phyloP scores from a whole-genome alignment of 1,140 invertebrate genomes.

The Chironomus striatipennis region DNA sequence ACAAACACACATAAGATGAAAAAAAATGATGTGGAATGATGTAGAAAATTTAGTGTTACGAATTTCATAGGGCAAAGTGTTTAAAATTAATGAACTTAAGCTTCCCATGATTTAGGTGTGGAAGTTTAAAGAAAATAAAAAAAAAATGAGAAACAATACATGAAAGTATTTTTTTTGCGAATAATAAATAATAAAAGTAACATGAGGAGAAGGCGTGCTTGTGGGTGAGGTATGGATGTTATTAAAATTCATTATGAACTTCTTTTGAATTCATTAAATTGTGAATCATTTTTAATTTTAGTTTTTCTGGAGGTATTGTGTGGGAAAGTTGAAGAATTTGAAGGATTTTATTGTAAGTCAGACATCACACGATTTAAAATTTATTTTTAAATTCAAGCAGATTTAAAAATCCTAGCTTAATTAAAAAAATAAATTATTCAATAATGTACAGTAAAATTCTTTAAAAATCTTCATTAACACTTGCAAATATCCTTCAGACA shows the following conservation, averaged over 20 bases:
- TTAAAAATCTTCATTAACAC: no score
- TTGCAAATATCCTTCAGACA: not conserved
- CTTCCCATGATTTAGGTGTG: not conserved
- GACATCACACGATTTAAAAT: no score
- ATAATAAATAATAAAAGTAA: not conserved
- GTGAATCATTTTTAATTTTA: no score
- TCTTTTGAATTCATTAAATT: not conserved
- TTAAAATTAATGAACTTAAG: not conserved
- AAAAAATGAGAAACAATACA: not conserved
- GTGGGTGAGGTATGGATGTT: not conserved
- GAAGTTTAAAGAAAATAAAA: not conserved
- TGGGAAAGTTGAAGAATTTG: no score
- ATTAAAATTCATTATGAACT: not conserved
- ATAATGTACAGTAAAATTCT: no score
- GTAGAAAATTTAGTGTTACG: slow-evolving; percentile 13
- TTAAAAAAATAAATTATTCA: no score
- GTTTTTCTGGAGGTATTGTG: not conserved
- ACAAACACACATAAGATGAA: not conserved
- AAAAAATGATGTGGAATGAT: not conserved
- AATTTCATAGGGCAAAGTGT: not conserved
- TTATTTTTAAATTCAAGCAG: no score
- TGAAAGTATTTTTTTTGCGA: slow-evolving; percentile 11
- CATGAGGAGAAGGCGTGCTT: not conserved
- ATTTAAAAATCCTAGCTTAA: no score
- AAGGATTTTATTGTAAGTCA: no score